Evolutionary conservation across 2,113 vertebrate species (phyloP).

Genomic region (Falcunculus frontatus): DNA sequence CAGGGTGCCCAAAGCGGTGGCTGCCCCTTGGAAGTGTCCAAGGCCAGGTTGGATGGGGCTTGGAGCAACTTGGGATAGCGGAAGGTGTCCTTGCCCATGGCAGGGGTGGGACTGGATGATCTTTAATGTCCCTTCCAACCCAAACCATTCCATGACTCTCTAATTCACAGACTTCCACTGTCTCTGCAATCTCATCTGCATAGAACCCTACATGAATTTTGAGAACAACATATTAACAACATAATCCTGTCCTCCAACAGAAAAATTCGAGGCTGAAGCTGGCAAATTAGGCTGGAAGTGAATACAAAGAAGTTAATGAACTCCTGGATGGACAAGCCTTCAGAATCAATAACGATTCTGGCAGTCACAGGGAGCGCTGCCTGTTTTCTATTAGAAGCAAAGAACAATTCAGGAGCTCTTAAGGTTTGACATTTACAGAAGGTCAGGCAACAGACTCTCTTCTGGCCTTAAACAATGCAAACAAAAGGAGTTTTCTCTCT

Average conservation of each 20-base stretch:
- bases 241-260: background rate
- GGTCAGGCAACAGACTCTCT: background rate
- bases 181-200: background rate
- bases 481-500: background rate
- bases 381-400: background rate
- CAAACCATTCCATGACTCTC: background rate
- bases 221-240: background rate
- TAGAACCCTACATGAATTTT: fast-evolving
- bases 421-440: conserved; percentile 40
- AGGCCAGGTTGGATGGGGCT: fast-evolving
- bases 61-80: fast-evolving
- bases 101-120: fast-evolving
- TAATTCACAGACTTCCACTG: background rate
- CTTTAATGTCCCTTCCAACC: background rate
- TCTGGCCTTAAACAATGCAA: conserved; percentile 1
- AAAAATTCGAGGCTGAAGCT: background rate
- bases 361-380: background rate
- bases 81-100: background rate
- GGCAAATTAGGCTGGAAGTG: background rate
- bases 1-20: background rate
- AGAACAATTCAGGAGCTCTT: background rate
- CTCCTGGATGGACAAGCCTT: background rate
- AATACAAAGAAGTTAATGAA: background rate
- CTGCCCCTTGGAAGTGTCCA: background rate
- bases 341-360: background rate